Conservation (phyloP, 2,888 invertebrate species). For the Amphipoea oculea region DNA sequence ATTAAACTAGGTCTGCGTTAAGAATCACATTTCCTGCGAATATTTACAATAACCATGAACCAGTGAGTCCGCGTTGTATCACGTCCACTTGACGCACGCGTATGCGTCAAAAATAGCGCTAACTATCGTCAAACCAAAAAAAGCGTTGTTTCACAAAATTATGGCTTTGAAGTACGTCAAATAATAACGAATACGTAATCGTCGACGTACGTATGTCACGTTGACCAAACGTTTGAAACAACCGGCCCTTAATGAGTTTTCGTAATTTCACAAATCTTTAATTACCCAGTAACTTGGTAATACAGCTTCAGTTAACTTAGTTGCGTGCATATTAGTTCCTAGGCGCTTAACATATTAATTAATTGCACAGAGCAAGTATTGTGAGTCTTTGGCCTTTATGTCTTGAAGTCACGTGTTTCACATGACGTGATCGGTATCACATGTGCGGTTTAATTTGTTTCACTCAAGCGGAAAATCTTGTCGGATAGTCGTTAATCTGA, state of each 20-base stretch:
- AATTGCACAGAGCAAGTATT: not conserved
- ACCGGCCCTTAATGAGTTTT: constrained; percentile 7
- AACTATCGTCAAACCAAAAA: not conserved
- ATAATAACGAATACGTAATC: not conserved
- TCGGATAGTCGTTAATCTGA: not conserved
- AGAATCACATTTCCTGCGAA: not conserved
- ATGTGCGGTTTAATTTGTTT: not conserved
- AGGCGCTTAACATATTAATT: not conserved
- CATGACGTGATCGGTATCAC: not conserved
- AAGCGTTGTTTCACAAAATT: not conserved
- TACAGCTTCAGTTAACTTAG: constrained; percentile 6
- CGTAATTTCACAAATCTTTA: constrained; percentile 6
- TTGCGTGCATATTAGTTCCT: not conserved
- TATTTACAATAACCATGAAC: not conserved
- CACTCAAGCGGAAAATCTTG: constrained; percentile 6
- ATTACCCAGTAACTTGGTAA: constrained; percentile 4
- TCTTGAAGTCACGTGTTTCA: constrained; percentile 13
- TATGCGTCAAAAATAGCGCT: not conserved
- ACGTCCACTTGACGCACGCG: not conserved
- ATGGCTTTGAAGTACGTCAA: not conserved
- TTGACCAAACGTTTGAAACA: not conserved
- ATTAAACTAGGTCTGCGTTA: not conserved
- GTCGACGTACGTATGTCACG: not conserved
- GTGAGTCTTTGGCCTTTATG: not conserved
- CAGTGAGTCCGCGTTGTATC: not conserved